Percentiles rank a stretch among this genome's conserved stretches.
Evolutionary conservation across 2,797 vertebrate species (phyloP).

Genomic region (Calcarius lapponicus): DNA sequence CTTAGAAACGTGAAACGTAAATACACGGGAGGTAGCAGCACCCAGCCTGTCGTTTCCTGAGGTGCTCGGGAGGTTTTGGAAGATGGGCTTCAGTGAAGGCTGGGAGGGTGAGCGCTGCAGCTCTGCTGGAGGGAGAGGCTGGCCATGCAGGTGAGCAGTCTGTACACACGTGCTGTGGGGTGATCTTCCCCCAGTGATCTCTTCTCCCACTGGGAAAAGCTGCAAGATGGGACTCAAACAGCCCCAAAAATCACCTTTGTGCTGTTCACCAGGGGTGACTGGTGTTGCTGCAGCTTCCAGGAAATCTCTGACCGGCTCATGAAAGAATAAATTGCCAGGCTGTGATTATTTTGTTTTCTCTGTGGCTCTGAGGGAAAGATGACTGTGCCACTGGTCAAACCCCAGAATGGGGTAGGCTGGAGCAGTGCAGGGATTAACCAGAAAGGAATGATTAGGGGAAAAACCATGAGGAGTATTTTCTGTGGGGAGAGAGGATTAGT

Average conservation of each 20-base stretch:
- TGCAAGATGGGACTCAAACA: neutral
- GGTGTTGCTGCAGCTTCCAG: conserved; percentile 10
- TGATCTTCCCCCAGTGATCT: accelerated
- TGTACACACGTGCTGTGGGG: accelerated
- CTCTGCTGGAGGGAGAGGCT: neutral
- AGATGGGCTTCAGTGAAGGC: neutral
- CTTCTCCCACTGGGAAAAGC: neutral
- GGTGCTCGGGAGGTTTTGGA: neutral
- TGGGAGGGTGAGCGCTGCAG: neutral
- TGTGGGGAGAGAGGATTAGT: neutral
- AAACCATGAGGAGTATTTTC: neutral
- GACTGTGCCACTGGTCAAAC: neutral
- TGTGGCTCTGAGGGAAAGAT: conserved; percentile 1
- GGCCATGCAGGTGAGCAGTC: accelerated
- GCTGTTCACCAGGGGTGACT: neutral
- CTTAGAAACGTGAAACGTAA: accelerated
- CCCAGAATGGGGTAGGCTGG: neutral
- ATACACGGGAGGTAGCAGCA: neutral
- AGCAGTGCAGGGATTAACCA: neutral
- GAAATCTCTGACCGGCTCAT: neutral
- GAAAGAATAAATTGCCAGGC: neutral
- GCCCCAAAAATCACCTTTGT: neutral
- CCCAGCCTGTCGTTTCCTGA: neutral
- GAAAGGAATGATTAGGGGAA: neutral
- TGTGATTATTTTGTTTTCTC: neutral